These are phyloP conservation scores for Xylota sylvarum DNA, from an alignment of 2,888 invertebrate species.

Conservation along the genomic window DNA sequence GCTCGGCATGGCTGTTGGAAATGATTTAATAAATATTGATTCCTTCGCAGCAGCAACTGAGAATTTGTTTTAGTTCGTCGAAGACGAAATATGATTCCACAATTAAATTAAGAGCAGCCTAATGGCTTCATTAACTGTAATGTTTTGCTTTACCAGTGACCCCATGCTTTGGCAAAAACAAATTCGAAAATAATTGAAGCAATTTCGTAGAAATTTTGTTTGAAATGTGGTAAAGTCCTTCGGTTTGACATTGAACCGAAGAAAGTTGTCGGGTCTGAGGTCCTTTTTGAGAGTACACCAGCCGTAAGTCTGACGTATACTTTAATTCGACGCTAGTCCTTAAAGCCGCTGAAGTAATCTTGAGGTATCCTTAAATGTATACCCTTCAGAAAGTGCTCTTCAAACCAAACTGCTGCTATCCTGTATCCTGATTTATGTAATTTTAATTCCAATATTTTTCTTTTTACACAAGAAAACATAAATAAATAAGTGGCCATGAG, in stretches of 20 bases:
- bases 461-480: conserved; percentile 1
- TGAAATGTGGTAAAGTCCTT: neutral
- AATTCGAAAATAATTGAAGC: conserved; percentile 20
- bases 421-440: conserved; percentile 16
- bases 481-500: conserved; percentile 6
- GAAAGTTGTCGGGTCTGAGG: neutral
- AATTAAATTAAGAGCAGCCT: conserved; percentile 47
- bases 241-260: neutral
- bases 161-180: neutral
- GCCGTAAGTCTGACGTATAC: neutral
- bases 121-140: conserved; percentile 53
- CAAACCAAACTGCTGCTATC: neutral
- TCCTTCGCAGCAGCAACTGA: neutral
- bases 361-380: conserved; percentile 13
- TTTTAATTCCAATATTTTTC: conserved; percentile 23
- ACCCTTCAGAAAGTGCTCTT: neutral
- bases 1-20: neutral
- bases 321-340: neutral
- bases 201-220: neutral
- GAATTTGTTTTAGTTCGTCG: neutral
- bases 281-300: neutral
- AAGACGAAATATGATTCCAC: conserved; percentile 50
- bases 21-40: conserved; percentile 38
- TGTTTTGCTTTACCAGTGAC: conserved; percentile 4
- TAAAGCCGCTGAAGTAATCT: neutral